Conservation (phyloP, 2,888 invertebrate species). For the Lapara coniferarum region DNA sequence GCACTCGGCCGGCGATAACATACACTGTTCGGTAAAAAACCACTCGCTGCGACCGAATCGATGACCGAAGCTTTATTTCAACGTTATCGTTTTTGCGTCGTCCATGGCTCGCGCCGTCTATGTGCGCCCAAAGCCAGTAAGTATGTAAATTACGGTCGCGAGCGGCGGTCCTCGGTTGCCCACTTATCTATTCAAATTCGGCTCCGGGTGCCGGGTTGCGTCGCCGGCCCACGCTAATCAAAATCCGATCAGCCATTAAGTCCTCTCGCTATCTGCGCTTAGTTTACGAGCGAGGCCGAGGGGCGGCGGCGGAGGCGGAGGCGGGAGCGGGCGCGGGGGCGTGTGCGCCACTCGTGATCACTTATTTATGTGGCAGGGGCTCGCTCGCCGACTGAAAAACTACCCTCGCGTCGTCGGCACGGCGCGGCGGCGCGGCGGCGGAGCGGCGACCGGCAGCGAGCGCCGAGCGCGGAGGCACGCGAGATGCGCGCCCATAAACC, state of each 20-base stretch:
- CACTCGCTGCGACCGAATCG: conserved; percentile 71
- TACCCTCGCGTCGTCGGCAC: conserved; percentile 69
- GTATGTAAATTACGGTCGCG: conserved; percentile 84
- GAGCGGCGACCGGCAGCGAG: conserved; percentile 43
- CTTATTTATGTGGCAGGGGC: conserved; percentile 80
- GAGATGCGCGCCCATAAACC: conserved; percentile 66
- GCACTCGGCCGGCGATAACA: conserved; percentile 61
- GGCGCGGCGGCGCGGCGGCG: conserved; percentile 54
- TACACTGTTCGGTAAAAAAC: conserved; percentile 74
- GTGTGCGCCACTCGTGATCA: conserved; percentile 64
- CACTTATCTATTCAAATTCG: conserved; percentile 84
- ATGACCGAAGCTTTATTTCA: conserved; percentile 81
- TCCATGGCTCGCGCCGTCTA: conserved; percentile 78
- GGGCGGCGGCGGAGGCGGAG: conserved; percentile 54
- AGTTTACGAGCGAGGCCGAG: conserved; percentile 76
- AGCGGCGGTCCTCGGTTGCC: conserved; percentile 78
- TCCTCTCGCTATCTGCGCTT: conserved; percentile 82
- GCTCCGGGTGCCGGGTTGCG: conserved; percentile 74
- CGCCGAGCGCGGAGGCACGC: conserved; percentile 50
- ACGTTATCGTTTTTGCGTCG: conserved; percentile 80
- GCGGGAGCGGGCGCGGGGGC: conserved; percentile 34
- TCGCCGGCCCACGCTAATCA: conserved; percentile 82
- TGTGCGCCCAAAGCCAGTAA: conserved; percentile 80
- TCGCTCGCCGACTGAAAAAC: conserved; percentile 74
- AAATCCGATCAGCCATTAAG: conserved; percentile 84